phyloP scores from a whole-genome alignment of 1,140 invertebrate genomes.

The Portunus trituberculatus region DNA sequence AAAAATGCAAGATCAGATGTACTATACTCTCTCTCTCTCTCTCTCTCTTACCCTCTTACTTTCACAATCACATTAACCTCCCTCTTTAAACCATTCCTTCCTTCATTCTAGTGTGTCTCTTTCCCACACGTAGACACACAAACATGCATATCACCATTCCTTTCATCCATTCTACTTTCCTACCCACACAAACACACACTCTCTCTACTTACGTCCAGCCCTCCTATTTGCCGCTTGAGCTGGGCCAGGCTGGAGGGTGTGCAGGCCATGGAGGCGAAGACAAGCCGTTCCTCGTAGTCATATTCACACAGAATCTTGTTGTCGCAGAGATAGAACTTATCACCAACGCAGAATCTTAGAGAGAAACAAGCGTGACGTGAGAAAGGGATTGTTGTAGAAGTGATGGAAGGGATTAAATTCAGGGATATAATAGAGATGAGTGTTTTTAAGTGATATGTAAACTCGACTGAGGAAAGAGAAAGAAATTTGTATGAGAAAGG shows the following conservation, averaged over 20 bases:
- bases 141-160: neutral
- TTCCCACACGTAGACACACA: neutral
- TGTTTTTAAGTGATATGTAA: no score
- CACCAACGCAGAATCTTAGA: slow-evolving; percentile 96
- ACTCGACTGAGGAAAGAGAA: no score
- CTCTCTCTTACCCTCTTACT: slow-evolving; percentile 15
- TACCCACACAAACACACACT: no score
- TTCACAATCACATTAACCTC: neutral
- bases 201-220: slow-evolving; percentile 67
- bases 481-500: no score
- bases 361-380: neutral
- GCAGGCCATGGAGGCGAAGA: slow-evolving; percentile 94
- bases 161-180: no score
- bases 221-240: slow-evolving; percentile 89
- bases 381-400: neutral
- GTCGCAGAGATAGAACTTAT: slow-evolving; percentile 94
- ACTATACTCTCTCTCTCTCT: neutral
- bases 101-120: neutral
- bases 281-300: slow-evolving; percentile 94
- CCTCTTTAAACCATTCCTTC: neutral
- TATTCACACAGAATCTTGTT: slow-evolving; percentile 97
- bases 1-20: no score
- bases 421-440: neutral
- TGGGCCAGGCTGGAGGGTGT: slow-evolving; percentile 92
- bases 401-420: neutral